Conservation (phyloP, 2,797 vertebrate species). For the Eospalax fontanierii region DNA sequence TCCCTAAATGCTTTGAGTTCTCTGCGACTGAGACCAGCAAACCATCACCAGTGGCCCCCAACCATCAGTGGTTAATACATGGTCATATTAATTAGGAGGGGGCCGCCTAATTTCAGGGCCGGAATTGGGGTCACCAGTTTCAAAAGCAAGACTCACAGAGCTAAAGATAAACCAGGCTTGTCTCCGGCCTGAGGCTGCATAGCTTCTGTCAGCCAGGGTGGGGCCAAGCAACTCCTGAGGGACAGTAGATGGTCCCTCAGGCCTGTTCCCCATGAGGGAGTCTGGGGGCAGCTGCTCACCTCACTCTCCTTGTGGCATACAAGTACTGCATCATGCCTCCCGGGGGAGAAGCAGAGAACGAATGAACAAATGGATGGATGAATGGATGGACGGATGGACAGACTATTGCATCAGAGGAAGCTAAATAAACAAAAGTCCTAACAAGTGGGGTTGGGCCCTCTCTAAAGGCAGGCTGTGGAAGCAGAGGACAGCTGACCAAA, state of each 20-base stretch:
- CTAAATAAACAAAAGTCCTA: neutral
- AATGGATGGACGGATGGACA: neutral
- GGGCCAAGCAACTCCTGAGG: no score
- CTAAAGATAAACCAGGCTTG: slow-evolving; percentile 90
- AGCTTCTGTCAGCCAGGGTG: slow-evolving; percentile 46
- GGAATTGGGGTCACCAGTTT: slow-evolving; percentile 91
- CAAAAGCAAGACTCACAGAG: slow-evolving; percentile 88
- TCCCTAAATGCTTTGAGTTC: slow-evolving; percentile 70
- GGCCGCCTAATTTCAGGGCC: slow-evolving; percentile 85
- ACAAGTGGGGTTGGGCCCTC: neutral
- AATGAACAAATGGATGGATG: neutral
- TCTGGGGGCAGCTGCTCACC: neutral
- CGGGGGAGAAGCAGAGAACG: neutral
- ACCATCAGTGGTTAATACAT: slow-evolving; percentile 90
- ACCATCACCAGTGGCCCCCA: slow-evolving; percentile 86
- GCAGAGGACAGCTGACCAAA: neutral
- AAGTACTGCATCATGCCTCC: no score
- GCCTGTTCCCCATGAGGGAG: neutral
- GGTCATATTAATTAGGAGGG: slow-evolving; percentile 91
- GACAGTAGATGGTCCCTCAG: neutral
- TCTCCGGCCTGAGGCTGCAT: slow-evolving; percentile 63
- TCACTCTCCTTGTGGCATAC: neutral
- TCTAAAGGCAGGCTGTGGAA: neutral
- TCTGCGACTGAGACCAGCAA: slow-evolving; percentile 77
- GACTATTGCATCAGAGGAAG: neutral